Evolutionary conservation across 1,140 invertebrate species (phyloP).

Genomic region (Papilio machaon): DNA sequence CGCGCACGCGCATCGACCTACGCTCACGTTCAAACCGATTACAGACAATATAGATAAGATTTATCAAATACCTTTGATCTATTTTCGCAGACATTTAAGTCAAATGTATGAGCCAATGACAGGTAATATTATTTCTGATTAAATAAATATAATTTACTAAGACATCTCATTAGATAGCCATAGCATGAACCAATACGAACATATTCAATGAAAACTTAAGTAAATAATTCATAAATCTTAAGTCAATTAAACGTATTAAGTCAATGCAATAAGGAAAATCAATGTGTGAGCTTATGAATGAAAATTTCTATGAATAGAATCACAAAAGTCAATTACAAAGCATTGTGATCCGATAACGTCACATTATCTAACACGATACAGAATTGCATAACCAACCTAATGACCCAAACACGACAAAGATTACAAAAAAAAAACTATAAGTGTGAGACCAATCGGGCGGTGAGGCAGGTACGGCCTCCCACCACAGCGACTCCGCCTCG

Average conservation of each 20-base stretch:
- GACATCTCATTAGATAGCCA: too few species aligned
- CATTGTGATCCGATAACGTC: constrained; percentile 45
- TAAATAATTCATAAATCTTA: neutral
- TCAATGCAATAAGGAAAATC: neutral
- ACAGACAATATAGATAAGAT: constrained; percentile 15
- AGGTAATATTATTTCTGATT: neutral
- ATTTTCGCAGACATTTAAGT: neutral
- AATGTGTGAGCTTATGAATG: constrained; percentile 13
- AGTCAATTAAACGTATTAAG: neutral
- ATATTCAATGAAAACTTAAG: neutral
- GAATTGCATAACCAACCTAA: constrained; percentile 68
- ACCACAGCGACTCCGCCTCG: constrained; percentile 71
- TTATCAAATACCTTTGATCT: constrained; percentile 23
- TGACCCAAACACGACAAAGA: constrained; percentile 63
- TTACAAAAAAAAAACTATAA: constrained; percentile 55
- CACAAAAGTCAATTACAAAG: constrained; percentile 27
- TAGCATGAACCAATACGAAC: neutral
- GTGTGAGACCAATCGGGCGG: constrained; percentile 69
- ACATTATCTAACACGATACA: constrained; percentile 49
- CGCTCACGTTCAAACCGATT: constrained; percentile 14
- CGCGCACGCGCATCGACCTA: constrained; percentile 38
- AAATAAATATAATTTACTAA: too few species aligned
- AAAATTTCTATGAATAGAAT: constrained; percentile 13
- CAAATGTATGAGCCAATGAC: neutral
- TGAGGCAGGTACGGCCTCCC: constrained; percentile 71